Base-by-base conservation (phyloP, 2,888 invertebrate genomes). In the Clivina fossor region DNA sequence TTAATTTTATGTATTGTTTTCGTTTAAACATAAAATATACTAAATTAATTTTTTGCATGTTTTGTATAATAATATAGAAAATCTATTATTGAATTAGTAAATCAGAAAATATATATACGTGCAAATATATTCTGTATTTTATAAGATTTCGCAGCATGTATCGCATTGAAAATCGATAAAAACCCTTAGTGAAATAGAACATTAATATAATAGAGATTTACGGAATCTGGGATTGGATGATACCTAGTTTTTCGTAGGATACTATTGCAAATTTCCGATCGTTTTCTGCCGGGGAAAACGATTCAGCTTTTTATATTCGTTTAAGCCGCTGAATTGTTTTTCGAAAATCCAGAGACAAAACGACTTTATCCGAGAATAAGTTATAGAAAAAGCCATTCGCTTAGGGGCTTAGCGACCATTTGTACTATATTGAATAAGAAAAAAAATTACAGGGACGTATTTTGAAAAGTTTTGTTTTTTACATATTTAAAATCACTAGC, bases 321-420 rank as follows among this genome's bases (percentile, higher is more conserved):
- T 20, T 28, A 15, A 30, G 49, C n/a, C n/a, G n/a, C n/a, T 38
- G 38, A 49, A 49, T 49, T 49, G 40, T 49, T 38, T 49, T 19
- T 16, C 20, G 13, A 46, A 46, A 32, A 46, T 32, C 49, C 28
- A 26, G 18, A 49, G 40, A 49, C 19, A 49, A 38, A 28, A 49
- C 28, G 38, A 19, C 28, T 49, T 49, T 38, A 49, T 49, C 26
- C 26, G n/a, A 11, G n/a, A n/a, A n/a, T 8, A 22, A 26, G 11
- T 43, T 43, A 35, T 15, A 13, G 8, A 8, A 2, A 11, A 15
- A 2, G 13, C 35, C n/a, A n/a, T n/a, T n/a, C 26, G 9, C 9
- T 32, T 11, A 32, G 32, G 11, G 32, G 4, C 26, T 26, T 5
- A 7, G 8, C 26, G 26, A 47, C 22, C 40, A 49, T 49, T 49